phyloP scores from a whole-genome alignment of 2,797 vertebrate species.

The Ciconia nigra region DNA sequence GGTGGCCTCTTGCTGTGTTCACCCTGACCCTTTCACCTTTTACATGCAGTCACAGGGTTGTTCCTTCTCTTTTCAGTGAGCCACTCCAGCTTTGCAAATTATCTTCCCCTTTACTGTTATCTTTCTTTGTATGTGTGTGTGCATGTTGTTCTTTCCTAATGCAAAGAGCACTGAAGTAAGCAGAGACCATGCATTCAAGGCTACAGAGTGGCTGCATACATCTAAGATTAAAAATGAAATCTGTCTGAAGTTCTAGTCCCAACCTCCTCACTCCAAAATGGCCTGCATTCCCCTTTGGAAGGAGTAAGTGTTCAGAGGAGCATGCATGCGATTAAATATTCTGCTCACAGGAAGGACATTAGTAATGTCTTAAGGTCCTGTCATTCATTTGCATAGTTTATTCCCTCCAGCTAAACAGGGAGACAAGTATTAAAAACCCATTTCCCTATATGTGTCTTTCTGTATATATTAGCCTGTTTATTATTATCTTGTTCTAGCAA shows the following conservation, averaged over 20 bases:
- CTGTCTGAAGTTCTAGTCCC: slow-evolving; percentile 21
- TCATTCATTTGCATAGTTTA: background rate
- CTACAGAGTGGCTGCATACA: background rate
- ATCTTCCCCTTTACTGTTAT: background rate
- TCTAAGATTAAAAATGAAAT: slow-evolving; percentile 34
- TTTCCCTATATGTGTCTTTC: background rate
- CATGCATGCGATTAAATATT: slow-evolving; percentile 10
- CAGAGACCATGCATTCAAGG: background rate
- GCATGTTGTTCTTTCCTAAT: background rate
- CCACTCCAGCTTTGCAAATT: background rate
- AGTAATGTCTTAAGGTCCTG: slow-evolving; percentile 20
- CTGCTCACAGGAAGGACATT: background rate
- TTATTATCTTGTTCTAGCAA: background rate
- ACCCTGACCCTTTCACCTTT: background rate
- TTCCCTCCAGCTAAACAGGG: background rate
- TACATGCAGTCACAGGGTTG: background rate
- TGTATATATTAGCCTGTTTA: background rate
- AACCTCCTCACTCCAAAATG: background rate
- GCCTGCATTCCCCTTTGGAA: background rate
- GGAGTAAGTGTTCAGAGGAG: background rate
- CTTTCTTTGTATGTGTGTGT: background rate
- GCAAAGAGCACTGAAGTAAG: background rate
- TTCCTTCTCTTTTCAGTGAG: background rate
- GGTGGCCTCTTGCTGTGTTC: background rate
- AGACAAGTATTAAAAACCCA: background rate